Evolutionary conservation across 53 echinoderm and acorn worm species (phyloP).

Genomic region (Echinarachnius parma): DNA sequence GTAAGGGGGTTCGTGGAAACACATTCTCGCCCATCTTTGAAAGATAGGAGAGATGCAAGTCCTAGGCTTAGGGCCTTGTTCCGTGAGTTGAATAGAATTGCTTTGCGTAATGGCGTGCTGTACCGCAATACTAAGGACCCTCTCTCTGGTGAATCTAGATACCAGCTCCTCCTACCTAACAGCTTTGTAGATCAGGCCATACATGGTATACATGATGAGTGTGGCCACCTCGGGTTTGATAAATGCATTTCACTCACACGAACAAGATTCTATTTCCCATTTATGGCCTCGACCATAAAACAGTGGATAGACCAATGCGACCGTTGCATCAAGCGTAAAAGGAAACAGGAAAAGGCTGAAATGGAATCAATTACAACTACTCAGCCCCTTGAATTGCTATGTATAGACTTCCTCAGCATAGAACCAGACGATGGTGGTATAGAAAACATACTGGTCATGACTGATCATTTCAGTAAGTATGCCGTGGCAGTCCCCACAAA

Average conservation of each 20-base stretch:
- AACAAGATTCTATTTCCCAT: slow-evolving; percentile 34
- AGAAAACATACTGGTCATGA: slow-evolving; percentile 53
- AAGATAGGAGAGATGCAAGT: slow-evolving; percentile 1
- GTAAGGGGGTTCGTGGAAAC: neutral
- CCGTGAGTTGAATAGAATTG: no score
- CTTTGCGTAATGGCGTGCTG: neutral
- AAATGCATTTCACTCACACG: slow-evolving; percentile 1
- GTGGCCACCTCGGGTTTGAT: slow-evolving; percentile 23
- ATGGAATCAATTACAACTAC: slow-evolving; percentile 23
- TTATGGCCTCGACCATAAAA: slow-evolving; percentile 20
- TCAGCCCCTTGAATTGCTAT: slow-evolving; percentile 61
- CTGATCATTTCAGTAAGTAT: slow-evolving; percentile 59
- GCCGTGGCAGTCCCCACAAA: slow-evolving; percentile 34
- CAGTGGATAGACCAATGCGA: slow-evolving; percentile 23
- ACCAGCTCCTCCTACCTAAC: slow-evolving; percentile 22
- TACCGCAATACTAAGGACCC: slow-evolving; percentile 9
- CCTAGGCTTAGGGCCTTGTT: no score
- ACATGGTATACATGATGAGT: slow-evolving; percentile 22
- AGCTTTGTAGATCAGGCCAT: slow-evolving; percentile 1
- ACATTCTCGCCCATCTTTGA: neutral
- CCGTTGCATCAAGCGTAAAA: slow-evolving; percentile 44
- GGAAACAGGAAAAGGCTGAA: slow-evolving; percentile 23
- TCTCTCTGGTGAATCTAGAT: neutral
- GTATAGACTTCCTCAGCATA: slow-evolving; percentile 58
- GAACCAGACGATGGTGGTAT: slow-evolving; percentile 42